A percentile compares a stretch with the other conserved stretches of the same genome.
phyloP scores from a whole-genome alignment of 1,140 invertebrate species.

The Panulirus ornatus region DNA sequence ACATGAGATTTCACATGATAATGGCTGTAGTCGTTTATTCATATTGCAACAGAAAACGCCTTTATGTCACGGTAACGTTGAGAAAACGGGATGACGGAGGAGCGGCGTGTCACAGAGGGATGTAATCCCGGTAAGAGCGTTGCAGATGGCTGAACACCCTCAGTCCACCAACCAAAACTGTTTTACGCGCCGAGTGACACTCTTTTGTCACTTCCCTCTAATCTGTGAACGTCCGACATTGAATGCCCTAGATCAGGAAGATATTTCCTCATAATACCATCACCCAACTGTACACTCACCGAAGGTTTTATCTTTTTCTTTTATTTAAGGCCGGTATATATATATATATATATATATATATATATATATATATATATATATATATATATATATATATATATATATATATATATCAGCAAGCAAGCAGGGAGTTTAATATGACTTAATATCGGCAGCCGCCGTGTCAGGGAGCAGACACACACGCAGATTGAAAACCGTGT shows the following conservation, averaged over 20 bases:
- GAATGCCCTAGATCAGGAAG: not conserved
- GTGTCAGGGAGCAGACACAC: slow-evolving; percentile 7
- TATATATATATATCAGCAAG: too few species aligned
- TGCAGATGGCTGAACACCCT: slow-evolving; percentile 44
- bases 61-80: not conserved
- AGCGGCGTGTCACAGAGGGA: slow-evolving; percentile 43
- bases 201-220: slow-evolving; percentile 49
- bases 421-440: too few species aligned
- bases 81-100: not conserved
- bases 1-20: too few species aligned
- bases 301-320: not conserved
- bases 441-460: not conserved
- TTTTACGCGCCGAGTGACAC: slow-evolving; percentile 55
- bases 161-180: slow-evolving; percentile 37
- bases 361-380: too few species aligned
- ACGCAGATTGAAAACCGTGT: slow-evolving; percentile 55
- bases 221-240: slow-evolving; percentile 53
- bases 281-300: not conserved
- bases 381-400: too few species aligned
- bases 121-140: slow-evolving; percentile 55
- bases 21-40: not conserved
- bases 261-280: not conserved
- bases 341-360: too few species aligned
- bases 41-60: not conserved
- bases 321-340: too few species aligned